These are phyloP conservation scores for Heteromormyrus szaboi DNA, from an alignment of 2,797 vertebrate genomes.

Conservation along the genomic window DNA sequence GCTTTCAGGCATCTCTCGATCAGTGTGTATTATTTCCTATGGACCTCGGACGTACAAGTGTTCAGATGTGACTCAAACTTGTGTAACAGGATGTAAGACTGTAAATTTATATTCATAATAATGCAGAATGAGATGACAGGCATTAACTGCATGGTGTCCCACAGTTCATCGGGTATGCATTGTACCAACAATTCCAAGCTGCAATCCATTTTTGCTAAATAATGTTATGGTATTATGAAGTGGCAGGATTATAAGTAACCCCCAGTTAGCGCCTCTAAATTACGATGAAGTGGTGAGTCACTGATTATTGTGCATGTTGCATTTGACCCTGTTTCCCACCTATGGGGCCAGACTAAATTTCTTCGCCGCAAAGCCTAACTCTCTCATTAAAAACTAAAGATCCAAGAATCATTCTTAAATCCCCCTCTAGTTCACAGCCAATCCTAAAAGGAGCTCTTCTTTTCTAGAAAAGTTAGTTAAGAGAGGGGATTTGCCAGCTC, in stretches of 20 bases:
- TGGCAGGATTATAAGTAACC: neutral
- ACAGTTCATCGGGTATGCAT: neutral
- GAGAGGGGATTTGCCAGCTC: neutral
- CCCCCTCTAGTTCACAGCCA: neutral
- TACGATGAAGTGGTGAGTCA: neutral
- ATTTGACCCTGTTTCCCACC: neutral
- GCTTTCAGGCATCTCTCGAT: neutral
- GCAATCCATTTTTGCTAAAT: neutral
- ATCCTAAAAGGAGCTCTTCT: neutral
- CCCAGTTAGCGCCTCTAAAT: neutral
- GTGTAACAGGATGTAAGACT: neutral
- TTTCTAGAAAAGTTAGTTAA: neutral
- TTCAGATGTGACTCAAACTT: neutral
- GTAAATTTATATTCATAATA: neutral
- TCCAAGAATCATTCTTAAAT: neutral
- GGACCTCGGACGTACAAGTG: neutral
- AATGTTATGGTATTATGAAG: neutral
- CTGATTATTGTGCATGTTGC: neutral
- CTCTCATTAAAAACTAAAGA: neutral
- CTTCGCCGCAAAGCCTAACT: neutral
- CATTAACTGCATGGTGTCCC: neutral
- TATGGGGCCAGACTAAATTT: neutral
- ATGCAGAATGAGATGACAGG: neutral
- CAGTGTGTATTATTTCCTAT: neutral
- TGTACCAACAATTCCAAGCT: neutral